Base-by-base conservation (phyloP, 2,888 invertebrate genomes). In the Drosophila acutilabella region DNA sequence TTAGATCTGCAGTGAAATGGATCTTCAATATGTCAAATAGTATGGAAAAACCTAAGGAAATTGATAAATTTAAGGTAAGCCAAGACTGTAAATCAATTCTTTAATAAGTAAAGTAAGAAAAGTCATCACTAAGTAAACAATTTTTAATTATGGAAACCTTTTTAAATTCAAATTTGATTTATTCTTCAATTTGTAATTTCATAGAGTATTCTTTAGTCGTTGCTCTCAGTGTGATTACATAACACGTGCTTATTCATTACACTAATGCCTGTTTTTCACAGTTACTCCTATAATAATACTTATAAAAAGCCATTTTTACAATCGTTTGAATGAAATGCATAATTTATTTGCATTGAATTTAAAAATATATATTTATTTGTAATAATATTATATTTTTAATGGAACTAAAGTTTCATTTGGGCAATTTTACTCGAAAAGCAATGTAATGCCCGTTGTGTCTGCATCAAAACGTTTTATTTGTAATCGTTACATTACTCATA, bases 401-500 rank as follows among this genome's bases (percentile, higher is more conserved):
- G 2, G 1, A 30, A 30, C 8, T 30, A 8, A 16, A 36, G 4
- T 48, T 40, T 44, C 13, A 45, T 41, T 48, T 36, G 41, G n/a
- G 2, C 10, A 10, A 50, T 4, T 40, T 10, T 33, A 51, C 69
- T 45, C 26, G 18, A 14, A 18, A 13, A 8, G n/a, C 23, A 4
- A 4, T 26, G 36, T 56, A 40, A 40, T 42, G 26, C 51, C 42
- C 16, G 51, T 53, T 56, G 38, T 3, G 10, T 4, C 42, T 47
- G 41, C 8, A n/a, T 23, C 16, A 18, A 13, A n/a, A 7, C n/a
- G 16, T 42, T 54, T 64, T 64, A 41, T 59, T 73, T 48, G 42
- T 13, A 38, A 20, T 68, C 58, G 72, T 71, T 77, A 71, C 80
- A 88, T 84, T 86, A 88, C 83, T 83, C 83, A 84, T 84, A 68